Percentiles rank a stretch among this genome's conserved stretches.
Evolutionary conservation across 2,113 vertebrate genomes (phyloP).

Genomic region (Mungos mungo): DNA sequence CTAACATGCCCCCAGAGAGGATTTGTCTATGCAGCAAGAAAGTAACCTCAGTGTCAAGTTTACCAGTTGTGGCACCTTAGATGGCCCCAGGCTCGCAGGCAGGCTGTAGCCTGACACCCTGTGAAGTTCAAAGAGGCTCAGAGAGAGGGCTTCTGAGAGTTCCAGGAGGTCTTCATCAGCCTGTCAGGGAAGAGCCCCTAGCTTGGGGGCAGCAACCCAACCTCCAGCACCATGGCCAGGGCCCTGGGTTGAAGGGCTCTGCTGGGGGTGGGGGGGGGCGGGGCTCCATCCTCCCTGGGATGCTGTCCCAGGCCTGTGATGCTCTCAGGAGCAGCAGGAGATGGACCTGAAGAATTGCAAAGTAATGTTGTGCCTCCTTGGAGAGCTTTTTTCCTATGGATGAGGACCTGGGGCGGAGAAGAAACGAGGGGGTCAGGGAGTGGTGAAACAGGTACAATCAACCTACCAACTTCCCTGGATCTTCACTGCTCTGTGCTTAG

Average conservation of each 20-base stretch:
- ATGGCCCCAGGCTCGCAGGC: slow-evolving; percentile 68
- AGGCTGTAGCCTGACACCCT: slow-evolving; percentile 69
- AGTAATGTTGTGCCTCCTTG: neutral
- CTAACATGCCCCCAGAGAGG: slow-evolving; percentile 61
- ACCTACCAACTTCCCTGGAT: fast-evolving
- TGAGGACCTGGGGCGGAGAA: neutral
- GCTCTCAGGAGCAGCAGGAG: neutral
- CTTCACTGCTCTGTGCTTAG: neutral
- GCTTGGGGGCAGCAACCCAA: neutral
- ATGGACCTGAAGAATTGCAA: neutral
- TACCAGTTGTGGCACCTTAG: slow-evolving; percentile 71
- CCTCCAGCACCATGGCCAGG: slow-evolving; percentile 67
- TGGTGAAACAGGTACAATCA: neutral
- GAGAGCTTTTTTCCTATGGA: neutral
- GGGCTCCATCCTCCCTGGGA: neutral
- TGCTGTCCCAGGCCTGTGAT: fast-evolving
- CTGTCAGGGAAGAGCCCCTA: slow-evolving; percentile 73
- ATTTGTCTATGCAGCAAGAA: slow-evolving; percentile 70
- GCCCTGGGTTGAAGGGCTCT: neutral
- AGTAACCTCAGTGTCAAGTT: slow-evolving; percentile 74
- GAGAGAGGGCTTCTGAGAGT: slow-evolving; percentile 78
- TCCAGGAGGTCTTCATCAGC: slow-evolving; percentile 80
- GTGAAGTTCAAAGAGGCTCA: slow-evolving; percentile 80
- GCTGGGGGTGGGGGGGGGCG: too few species aligned
- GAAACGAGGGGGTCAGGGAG: neutral